phyloP scores from a whole-genome alignment of 2,888 invertebrate species.

The Scelioninae gen. 1 region DNA sequence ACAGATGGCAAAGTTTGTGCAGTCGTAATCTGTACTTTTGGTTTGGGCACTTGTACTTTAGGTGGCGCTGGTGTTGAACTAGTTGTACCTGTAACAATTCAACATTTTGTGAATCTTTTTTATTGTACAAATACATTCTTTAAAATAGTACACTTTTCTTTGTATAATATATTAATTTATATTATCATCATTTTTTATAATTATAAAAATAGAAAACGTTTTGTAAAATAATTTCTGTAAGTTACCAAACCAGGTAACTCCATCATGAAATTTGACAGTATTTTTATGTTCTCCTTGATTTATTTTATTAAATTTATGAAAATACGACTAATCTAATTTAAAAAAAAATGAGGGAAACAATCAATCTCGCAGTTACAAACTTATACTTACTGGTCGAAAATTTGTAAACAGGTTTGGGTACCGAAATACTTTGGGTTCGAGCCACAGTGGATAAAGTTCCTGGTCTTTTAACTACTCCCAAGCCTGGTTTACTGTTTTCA shows the following conservation, averaged over 20 bases:
- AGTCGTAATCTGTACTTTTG: conserved; percentile 81
- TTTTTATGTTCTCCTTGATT: too few species aligned
- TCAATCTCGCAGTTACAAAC: too few species aligned
- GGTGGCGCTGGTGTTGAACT: conserved; percentile 73
- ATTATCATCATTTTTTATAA: too few species aligned
- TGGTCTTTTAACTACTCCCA: conserved; percentile 85
- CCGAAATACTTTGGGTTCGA: conserved; percentile 88
- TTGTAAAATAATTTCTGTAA: too few species aligned
- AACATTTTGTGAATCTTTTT: neutral
- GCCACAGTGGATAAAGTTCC: conserved; percentile 86
- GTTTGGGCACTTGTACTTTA: conserved; percentile 78
- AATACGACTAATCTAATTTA: too few species aligned
- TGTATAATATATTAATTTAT: too few species aligned
- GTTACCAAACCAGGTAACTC: too few species aligned
- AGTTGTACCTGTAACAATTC: conserved; percentile 44
- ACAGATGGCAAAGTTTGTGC: conserved; percentile 77
- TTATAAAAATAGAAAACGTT: too few species aligned
- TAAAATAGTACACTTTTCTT: too few species aligned
- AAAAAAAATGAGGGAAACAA: too few species aligned
- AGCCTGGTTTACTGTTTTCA: conserved; percentile 85
- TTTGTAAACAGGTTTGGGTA: conserved; percentile 92
- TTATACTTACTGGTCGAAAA: conserved; percentile 82
- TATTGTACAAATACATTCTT: neutral
- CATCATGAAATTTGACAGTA: too few species aligned
- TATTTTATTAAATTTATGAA: too few species aligned